Percentiles rank a stretch among this genome's conserved stretches.
phyloP scores from a whole-genome alignment of 2,797 vertebrate species.

The Aulostomus chinensis region DNA sequence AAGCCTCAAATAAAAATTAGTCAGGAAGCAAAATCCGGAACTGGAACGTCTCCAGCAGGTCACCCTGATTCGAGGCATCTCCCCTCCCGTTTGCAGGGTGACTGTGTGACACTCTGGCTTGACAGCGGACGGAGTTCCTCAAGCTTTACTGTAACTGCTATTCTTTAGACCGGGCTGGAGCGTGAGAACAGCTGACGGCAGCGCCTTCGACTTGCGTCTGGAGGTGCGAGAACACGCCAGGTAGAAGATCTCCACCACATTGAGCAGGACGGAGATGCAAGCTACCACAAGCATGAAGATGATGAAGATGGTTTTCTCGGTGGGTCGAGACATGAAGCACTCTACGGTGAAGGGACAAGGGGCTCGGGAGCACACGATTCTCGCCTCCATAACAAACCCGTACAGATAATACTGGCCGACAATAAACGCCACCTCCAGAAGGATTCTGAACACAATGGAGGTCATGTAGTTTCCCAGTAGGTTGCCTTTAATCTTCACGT shows the following conservation, averaged over 20 bases:
- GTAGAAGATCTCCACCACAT: conserved; percentile 91
- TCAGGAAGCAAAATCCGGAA: too few species aligned
- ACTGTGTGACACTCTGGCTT: neutral
- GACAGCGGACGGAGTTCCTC: neutral
- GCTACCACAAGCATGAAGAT: conserved; percentile 93
- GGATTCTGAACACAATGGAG: conserved; percentile 89
- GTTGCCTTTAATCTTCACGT: conserved; percentile 84
- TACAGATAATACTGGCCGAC: conserved; percentile 94
- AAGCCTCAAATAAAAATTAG: conserved; percentile 7
- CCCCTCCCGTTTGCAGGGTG: neutral
- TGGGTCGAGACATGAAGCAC: conserved; percentile 95
- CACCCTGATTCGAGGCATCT: neutral
- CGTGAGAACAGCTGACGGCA: neutral
- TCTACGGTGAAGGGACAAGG: conserved; percentile 94
- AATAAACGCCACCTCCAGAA: conserved; percentile 91
- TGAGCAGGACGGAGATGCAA: conserved; percentile 88
- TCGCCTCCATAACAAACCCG: conserved; percentile 86
- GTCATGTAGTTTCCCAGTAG: conserved; percentile 91
- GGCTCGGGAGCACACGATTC: conserved; percentile 84
- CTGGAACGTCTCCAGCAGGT: conserved; percentile 16
- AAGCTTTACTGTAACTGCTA: conserved; percentile 34
- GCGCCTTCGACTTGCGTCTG: conserved; percentile 16
- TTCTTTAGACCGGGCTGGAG: conserved; percentile 27
- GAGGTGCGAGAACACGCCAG: conserved; percentile 82
- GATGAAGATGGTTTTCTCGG: conserved; percentile 97